Conservation (phyloP, 1,140 invertebrate genomes). For the Tribolium madens region DNA sequence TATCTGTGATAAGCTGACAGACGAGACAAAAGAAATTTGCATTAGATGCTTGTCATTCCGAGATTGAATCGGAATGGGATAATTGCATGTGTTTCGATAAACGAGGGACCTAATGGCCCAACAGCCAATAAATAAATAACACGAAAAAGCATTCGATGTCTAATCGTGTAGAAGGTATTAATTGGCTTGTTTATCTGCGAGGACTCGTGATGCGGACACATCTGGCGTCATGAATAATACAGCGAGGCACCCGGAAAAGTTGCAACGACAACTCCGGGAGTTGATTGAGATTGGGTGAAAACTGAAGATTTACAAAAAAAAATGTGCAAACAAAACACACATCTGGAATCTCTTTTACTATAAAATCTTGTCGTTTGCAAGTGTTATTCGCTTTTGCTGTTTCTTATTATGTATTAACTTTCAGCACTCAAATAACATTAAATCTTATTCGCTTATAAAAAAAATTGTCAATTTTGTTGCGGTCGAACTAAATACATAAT, state of each 20-base stretch:
- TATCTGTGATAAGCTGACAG: neutral
- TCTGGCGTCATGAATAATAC: conserved; percentile 51
- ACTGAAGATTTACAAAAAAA: neutral
- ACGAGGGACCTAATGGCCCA: conserved; percentile 11
- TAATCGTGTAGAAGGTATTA: conserved; percentile 49
- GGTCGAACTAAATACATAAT: too few species aligned
- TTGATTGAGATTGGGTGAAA: neutral
- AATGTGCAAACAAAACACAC: too few species aligned
- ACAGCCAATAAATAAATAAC: conserved; percentile 23
- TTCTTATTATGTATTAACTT: too few species aligned
- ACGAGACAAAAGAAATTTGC: conserved; percentile 29
- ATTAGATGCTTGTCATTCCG: conserved; percentile 4
- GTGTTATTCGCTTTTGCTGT: too few species aligned
- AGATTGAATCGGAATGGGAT: conserved; percentile 19
- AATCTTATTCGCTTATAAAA: too few species aligned
- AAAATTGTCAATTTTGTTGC: too few species aligned
- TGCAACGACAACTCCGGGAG: neutral
- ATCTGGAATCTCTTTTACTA: too few species aligned
- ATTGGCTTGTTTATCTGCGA: conserved; percentile 46
- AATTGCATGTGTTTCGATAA: conserved; percentile 28
- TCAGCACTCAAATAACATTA: too few species aligned
- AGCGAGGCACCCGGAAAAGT: conserved; percentile 24
- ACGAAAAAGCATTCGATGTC: conserved; percentile 33
- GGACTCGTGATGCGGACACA: conserved; percentile 43
- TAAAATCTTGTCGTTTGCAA: too few species aligned